A percentile compares a stretch with the other conserved stretches of the same genome.
Evolutionary conservation across 2,113 vertebrate species (phyloP).

Genomic region (Romanogobio albipinnatus): DNA sequence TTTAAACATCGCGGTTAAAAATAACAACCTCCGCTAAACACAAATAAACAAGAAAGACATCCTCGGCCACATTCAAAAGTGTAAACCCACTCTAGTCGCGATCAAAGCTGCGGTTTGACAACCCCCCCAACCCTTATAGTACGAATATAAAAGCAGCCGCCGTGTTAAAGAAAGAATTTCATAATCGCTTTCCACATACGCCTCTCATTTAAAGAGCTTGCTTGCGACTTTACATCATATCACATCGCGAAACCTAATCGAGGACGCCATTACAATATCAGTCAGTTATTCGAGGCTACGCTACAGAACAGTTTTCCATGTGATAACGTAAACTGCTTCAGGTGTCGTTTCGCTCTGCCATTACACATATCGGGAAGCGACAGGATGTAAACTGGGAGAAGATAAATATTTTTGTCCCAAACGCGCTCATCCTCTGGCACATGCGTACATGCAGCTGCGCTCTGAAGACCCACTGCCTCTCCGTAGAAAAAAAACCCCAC

Average conservation of each 20-base stretch:
- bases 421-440: constrained; percentile 79
- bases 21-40: not conserved
- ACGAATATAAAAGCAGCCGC: not conserved
- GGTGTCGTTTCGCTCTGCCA: not conserved
- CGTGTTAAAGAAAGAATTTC: not conserved
- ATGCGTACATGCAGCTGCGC: constrained; percentile 84
- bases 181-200: not conserved
- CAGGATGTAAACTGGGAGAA: constrained; percentile 13
- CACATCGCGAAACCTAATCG: constrained; percentile 22
- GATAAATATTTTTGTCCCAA: constrained; percentile 50
- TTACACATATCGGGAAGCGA: not conserved
- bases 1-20: not conserved
- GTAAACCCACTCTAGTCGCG: not conserved
- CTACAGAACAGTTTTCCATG: not conserved
- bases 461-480: constrained; percentile 78
- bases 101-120: not conserved
- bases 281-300: not conserved
- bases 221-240: not conserved
- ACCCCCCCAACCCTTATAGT: not conserved
- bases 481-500: constrained; percentile 72
- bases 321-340: not conserved
- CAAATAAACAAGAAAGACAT: not conserved
- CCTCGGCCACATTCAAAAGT: not conserved
- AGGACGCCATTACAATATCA: constrained; percentile 33
- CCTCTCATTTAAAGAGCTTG: not conserved